A percentile compares a stretch with the other conserved stretches of the same genome.
phyloP scores from a whole-genome alignment of 2,113 vertebrate species.

The Platanista minor region DNA sequence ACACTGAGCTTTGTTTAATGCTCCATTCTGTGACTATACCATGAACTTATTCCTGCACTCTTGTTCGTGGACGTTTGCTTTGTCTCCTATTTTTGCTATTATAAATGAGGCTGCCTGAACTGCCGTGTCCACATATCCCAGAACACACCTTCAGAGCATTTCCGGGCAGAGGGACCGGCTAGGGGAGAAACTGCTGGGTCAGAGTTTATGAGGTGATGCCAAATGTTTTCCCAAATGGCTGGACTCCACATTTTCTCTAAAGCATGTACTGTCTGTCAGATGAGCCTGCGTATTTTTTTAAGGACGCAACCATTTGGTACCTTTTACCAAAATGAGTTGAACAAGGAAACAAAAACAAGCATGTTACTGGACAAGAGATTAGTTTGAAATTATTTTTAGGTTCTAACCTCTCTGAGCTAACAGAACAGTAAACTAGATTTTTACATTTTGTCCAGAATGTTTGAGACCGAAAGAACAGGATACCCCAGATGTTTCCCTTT shows the following conservation, averaged over 20 bases:
- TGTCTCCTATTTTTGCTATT: neutral
- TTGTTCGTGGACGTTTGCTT: neutral
- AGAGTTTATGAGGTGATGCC: neutral
- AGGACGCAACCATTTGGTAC: neutral
- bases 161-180: neutral
- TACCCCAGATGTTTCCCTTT: constrained; percentile 55
- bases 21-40: neutral
- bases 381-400: neutral
- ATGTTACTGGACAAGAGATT: neutral
- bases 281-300: neutral
- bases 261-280: neutral
- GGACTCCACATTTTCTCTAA: neutral
- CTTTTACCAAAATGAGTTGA: neutral
- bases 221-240: neutral
- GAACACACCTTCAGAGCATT: neutral
- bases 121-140: rapidly evolving
- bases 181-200: neutral
- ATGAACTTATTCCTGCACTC: neutral
- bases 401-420: neutral
- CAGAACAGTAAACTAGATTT: neutral
- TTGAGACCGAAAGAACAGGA: neutral
- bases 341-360: neutral
- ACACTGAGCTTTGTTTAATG: neutral
- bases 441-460: neutral
- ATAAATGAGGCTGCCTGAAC: neutral